Evolutionary conservation across 2,797 vertebrate species (phyloP), one percentile per base, ranked within the genome.

Genomic region (Tamandua tetradactyla): DNA sequence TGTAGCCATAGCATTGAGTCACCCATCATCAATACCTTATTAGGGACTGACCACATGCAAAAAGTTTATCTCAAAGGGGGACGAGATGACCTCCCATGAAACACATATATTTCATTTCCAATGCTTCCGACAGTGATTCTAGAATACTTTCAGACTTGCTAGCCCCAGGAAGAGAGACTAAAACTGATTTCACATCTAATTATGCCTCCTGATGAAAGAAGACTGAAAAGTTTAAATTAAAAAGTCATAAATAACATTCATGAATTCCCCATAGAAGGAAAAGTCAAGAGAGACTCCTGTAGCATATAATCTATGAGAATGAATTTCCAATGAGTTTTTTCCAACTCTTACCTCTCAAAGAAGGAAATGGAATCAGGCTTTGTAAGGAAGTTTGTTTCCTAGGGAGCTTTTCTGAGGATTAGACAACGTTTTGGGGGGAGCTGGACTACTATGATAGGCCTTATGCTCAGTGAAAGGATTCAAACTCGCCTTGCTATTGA

Each of bases 391-490:
- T 85, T 84, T 88, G 17, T 49, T 86, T 82, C 69, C 64, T 74
- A 17, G 59, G 35, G 23, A 66, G 7, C 57, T 95, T 94, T 92
- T 89, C 49, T 55, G 35, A 79, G 44, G 61, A 87, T 92, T 79
- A 92, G 49, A 87, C 59, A 57, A 69, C 59, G 11, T 87, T 42
- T 62, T 87, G 72, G 78, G 42, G 20, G 81, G 14, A 52, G 22
- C 6, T 59, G 0, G n/a, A 17, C 9, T 20, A 91, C 27, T 86
- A 44, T 89, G 44, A 86, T 66, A 71, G 55, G 23, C 0, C 3
- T 40, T 94, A 49, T 59, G 18, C 47, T 76, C 82, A 94, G 22
- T 92, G 47, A 94, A 61, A 92, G 78, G 59, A 75, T 69, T 90
- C 82, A 80, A 52, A 40, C 11, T 74, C 49, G 37, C 62, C 35